These are phyloP conservation scores for Agonum fuliginosum DNA, from an alignment of 2,888 invertebrate species.

Conservation along the genomic window DNA sequence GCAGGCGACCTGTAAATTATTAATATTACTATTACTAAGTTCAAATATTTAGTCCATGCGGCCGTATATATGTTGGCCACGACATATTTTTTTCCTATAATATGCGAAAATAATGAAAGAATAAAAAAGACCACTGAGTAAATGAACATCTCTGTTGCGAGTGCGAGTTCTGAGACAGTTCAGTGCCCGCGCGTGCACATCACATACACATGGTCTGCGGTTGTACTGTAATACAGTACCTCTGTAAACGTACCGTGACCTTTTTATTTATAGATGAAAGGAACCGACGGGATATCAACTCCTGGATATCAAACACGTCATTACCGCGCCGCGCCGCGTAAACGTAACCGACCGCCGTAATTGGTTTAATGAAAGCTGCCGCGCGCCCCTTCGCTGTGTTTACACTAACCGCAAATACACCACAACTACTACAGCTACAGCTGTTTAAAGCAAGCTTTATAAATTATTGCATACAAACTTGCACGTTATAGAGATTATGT, in stretches of 20 bases:
- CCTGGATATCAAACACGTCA: slow-evolving; percentile 58
- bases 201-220: background rate
- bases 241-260: slow-evolving; percentile 46
- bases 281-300: slow-evolving; percentile 46
- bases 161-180: background rate
- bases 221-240: background rate
- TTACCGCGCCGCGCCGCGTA: slow-evolving; percentile 35
- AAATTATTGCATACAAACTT: too few relatives aligned
- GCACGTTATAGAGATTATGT: too few relatives aligned
- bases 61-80: too few relatives aligned
- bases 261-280: slow-evolving; percentile 58
- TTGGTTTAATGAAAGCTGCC: slow-evolving; percentile 58
- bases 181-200: background rate
- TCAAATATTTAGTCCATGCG: too few relatives aligned
- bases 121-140: background rate
- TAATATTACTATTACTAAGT: too few relatives aligned
- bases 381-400: slow-evolving; percentile 36
- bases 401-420: slow-evolving; percentile 48
- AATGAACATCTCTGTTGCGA: background rate
- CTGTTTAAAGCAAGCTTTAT: too few relatives aligned
- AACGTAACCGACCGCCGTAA: slow-evolving; percentile 35
- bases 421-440: background rate
- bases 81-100: too few relatives aligned
- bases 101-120: too few relatives aligned
- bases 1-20: too few relatives aligned